phyloP scores from a whole-genome alignment of 2,888 invertebrate genomes.

The Orthosia cruda region DNA sequence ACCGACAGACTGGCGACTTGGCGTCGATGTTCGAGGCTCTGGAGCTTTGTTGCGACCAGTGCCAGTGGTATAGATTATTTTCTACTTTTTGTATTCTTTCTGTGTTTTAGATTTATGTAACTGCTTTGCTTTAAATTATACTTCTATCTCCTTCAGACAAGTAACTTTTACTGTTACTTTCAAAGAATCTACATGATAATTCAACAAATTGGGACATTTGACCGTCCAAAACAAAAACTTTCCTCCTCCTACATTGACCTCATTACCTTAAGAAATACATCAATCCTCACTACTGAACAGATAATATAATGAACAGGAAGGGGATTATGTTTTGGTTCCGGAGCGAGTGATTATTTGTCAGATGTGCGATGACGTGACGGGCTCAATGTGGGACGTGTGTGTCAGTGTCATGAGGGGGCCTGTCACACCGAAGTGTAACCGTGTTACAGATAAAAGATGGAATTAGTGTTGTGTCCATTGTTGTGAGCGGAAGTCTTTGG shows the following conservation, averaged over 20 bases:
- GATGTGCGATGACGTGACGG: constrained; percentile 74
- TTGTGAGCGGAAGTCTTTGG: constrained; percentile 29
- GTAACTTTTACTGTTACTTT: background rate
- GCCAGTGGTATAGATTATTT: too few relatives aligned
- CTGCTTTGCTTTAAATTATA: too few relatives aligned
- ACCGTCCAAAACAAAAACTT: constrained; percentile 7
- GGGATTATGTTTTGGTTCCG: constrained; percentile 74
- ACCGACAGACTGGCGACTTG: too few relatives aligned
- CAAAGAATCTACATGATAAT: background rate
- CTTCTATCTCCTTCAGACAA: too few relatives aligned
- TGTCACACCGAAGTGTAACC: constrained; percentile 60
- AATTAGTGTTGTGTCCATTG: background rate
- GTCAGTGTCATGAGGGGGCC: constrained; percentile 63
- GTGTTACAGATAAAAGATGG: constrained; percentile 15
- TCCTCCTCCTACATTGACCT: constrained; percentile 41
- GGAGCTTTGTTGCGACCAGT: too few relatives aligned
- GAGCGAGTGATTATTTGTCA: constrained; percentile 76
- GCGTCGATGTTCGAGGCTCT: too few relatives aligned
- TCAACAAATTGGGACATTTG: background rate
- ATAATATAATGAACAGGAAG: constrained; percentile 76
- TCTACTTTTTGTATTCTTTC: too few relatives aligned
- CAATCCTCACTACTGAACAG: constrained; percentile 33
- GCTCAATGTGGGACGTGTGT: constrained; percentile 73
- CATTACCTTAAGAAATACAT: constrained; percentile 55
- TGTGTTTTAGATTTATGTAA: too few relatives aligned